Percentiles rank a stretch among this genome's conserved stretches.
These are phyloP conservation scores for Bucorvus abyssinicus DNA, from an alignment of 2,797 vertebrate species.

Conservation along the genomic window DNA sequence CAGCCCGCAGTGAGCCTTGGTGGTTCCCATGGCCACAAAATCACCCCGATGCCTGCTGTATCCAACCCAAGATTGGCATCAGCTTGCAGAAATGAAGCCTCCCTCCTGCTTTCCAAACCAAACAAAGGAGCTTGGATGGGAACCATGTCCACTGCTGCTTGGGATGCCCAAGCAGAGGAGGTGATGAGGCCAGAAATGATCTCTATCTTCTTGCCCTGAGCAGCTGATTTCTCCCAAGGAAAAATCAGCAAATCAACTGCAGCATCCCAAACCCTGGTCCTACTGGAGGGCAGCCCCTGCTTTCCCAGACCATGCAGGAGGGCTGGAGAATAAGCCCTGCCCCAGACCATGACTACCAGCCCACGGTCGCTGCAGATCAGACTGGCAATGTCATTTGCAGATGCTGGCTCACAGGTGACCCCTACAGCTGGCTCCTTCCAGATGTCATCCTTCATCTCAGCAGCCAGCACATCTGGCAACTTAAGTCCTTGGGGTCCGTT, in stretches of 20 bases:
- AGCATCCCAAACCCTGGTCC: not conserved
- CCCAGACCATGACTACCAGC: not conserved
- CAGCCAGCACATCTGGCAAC: not conserved
- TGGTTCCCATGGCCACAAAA: not conserved
- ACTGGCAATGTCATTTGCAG: not conserved
- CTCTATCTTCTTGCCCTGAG: not conserved
- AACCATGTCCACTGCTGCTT: not conserved
- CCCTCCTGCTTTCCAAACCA: not conserved
- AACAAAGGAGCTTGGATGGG: not conserved
- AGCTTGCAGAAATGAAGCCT: not conserved
- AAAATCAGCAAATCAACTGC: not conserved
- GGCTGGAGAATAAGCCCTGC: not conserved
- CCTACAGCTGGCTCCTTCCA: not conserved
- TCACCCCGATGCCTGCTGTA: too few relatives aligned
- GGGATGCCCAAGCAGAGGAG: not conserved
- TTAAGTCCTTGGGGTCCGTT: accelerated
- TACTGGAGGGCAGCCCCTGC: not conserved
- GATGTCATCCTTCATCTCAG: not conserved
- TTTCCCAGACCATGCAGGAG: not conserved
- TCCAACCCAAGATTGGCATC: not conserved
- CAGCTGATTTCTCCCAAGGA: not conserved
- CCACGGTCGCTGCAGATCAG: not conserved
- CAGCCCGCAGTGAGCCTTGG: not conserved
- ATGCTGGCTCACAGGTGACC: not conserved
- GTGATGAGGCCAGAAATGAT: not conserved